Evolutionary conservation across 2,113 vertebrate species (phyloP).

Genomic region (Callospermophilus lateralis): DNA sequence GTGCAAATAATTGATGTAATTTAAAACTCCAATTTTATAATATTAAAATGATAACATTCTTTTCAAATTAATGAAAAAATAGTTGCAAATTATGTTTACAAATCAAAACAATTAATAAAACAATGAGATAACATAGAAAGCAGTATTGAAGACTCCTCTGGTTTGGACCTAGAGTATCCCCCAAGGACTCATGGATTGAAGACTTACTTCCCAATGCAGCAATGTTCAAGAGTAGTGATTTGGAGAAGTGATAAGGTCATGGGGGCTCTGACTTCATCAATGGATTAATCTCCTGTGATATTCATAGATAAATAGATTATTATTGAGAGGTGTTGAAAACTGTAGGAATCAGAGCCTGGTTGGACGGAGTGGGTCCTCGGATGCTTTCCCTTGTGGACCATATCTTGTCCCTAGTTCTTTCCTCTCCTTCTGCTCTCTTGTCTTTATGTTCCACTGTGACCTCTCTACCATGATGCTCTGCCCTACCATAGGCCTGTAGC

Average conservation of each 20-base stretch:
- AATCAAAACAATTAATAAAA: conserved; percentile 7
- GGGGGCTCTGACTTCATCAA: not conserved
- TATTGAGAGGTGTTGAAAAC: not conserved
- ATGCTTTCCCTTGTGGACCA: no score
- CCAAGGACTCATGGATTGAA: not conserved
- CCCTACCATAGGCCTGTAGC: not conserved
- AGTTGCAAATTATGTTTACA: not conserved
- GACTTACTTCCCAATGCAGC: not conserved
- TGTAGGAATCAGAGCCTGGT: not conserved
- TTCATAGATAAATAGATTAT: not conserved
- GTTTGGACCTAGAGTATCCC: not conserved
- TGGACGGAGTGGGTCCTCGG: not conserved
- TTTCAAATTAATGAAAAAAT: conserved; percentile 28
- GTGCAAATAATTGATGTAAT: not conserved
- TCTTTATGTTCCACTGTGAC: not conserved
- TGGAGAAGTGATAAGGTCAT: not conserved
- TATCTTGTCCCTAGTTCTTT: not conserved
- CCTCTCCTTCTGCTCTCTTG: not conserved
- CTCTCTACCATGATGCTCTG: not conserved
- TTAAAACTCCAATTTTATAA: not conserved
- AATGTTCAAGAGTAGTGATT: not conserved
- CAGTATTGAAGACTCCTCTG: not conserved
- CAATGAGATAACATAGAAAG: not conserved
- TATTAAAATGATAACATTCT: not conserved
- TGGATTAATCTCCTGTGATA: not conserved